Conservation (phyloP, 1,140 invertebrate genomes). For the Pararge aegeria region DNA sequence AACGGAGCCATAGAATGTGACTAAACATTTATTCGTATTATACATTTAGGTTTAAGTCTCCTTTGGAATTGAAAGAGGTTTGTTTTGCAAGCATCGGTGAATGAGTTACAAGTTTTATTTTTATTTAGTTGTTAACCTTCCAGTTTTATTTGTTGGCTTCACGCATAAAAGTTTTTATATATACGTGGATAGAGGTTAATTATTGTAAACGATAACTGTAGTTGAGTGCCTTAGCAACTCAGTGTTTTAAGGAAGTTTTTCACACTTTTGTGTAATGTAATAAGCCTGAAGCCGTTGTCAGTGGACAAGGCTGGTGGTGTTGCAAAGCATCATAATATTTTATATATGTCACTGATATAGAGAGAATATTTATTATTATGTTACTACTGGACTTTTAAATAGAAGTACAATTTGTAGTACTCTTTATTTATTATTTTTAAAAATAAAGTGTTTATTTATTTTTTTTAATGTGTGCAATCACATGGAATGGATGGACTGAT, state of each 20-base stretch:
- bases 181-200: slow-evolving; percentile 42
- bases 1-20: slow-evolving; percentile 63
- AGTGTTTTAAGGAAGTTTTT: slow-evolving; percentile 60
- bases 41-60: slow-evolving; percentile 68
- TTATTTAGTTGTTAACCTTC: slow-evolving; percentile 39
- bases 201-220: slow-evolving; percentile 54
- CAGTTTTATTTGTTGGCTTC: slow-evolving; percentile 49
- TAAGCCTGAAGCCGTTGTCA: slow-evolving; percentile 14
- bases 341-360: slow-evolving; percentile 26
- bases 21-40: slow-evolving; percentile 74
- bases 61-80: slow-evolving; percentile 69
- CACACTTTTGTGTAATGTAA: slow-evolving; percentile 48
- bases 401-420: slow-evolving; percentile 59
- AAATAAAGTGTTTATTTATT: slow-evolving; percentile 57
- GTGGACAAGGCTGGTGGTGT: slow-evolving; percentile 15
- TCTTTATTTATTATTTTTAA: slow-evolving; percentile 56
- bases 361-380: slow-evolving; percentile 26
- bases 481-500: slow-evolving; percentile 69
- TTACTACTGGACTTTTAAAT: slow-evolving; percentile 19
- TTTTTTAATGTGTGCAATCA: slow-evolving; percentile 61
- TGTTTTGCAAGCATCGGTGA: slow-evolving; percentile 68
- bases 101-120: slow-evolving; percentile 50
- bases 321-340: slow-evolving; percentile 40
- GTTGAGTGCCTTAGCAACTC: slow-evolving; percentile 78
- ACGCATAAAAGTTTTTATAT: slow-evolving; percentile 56